Base-by-base conservation (phyloP, 2,888 invertebrate species). In the Gymnocheta viridis region DNA sequence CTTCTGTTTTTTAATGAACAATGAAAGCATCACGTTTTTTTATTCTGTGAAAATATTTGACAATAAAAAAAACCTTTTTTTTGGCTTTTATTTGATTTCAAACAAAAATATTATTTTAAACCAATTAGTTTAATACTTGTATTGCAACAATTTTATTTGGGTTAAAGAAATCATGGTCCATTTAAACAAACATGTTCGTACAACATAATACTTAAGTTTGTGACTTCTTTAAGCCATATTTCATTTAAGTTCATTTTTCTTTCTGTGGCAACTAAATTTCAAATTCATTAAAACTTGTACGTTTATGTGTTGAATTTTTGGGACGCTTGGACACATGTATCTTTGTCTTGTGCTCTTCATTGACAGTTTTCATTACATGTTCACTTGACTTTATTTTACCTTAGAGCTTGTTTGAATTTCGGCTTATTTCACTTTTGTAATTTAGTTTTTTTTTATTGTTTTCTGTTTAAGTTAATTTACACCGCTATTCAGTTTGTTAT, bases 341-440 rank as follows among this genome's bases (percentile, higher is more conserved):
- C 66, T 72, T 41, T 70, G 76, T 74, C 83, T 76, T 83, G 83
- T 83, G 76, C 79, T 83, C 83, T 80, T 83, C 83, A 72, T 47
- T 83, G 83, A 76, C 83, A 83, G 79, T 76, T 72, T 76, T 58
- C 35, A 54, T 67, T 77, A 74, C n/a, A 54, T 67, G 38, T 56
- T 47, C 56, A 6, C 19, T 69, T 35, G 19, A 38, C 17, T 54
- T 54, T 9, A 32, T 19, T 72, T 58, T 32, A 49, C 27, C 19
- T 73, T 73, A 47, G 17, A n/a, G 22, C 27, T 62, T 7, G 35
- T 47, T 44, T 22, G 35, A 17, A n/a, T 72, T 35, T 73, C 22
- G 14, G 4, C 27, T 56, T 51, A 10, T 69, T 41, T 56, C 4
- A 27, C 6, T 56, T 70, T 19, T 41, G 41, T 60, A 32, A 35